phyloP scores from a whole-genome alignment of 2,888 invertebrate genomes.

The Asteroscopus sphinx region DNA sequence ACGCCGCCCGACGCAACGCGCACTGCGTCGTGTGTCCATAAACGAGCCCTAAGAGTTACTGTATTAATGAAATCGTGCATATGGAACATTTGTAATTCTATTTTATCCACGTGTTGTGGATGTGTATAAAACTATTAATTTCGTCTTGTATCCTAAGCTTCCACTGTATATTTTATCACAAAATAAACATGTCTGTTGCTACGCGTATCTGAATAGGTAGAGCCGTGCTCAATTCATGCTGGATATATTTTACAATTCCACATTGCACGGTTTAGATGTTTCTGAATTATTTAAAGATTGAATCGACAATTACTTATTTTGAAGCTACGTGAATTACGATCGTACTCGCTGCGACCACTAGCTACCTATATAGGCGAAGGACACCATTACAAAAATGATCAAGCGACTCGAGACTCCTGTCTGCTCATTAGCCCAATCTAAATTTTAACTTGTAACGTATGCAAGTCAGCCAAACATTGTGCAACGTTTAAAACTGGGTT shows the following conservation, averaged over 20 bases:
- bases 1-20: no score
- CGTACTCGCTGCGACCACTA: not conserved
- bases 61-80: slow-evolving; percentile 4
- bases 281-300: slow-evolving; percentile 30
- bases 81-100: slow-evolving; percentile 1
- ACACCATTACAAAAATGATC: slow-evolving; percentile 17
- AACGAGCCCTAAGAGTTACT: not conserved
- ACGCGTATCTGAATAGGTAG: slow-evolving; percentile 17
- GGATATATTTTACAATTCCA: slow-evolving; percentile 28
- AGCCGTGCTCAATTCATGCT: slow-evolving; percentile 13
- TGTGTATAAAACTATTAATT: slow-evolving; percentile 31
- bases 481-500: slow-evolving; percentile 79
- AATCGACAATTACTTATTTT: slow-evolving; percentile 20
- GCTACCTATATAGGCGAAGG: slow-evolving; percentile 39
- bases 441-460: slow-evolving; percentile 27
- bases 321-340: not conserved
- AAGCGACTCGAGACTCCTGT: slow-evolving; percentile 8
- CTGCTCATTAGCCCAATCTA: slow-evolving; percentile 50
- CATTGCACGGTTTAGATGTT: slow-evolving; percentile 8
- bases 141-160: slow-evolving; percentile 18
- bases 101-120: slow-evolving; percentile 22
- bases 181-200: slow-evolving; percentile 45
- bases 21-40: no score
- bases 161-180: slow-evolving; percentile 31
- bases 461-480: slow-evolving; percentile 71